phyloP scores from a whole-genome alignment of 2,888 invertebrate genomes.

The Andrena praecox region DNA sequence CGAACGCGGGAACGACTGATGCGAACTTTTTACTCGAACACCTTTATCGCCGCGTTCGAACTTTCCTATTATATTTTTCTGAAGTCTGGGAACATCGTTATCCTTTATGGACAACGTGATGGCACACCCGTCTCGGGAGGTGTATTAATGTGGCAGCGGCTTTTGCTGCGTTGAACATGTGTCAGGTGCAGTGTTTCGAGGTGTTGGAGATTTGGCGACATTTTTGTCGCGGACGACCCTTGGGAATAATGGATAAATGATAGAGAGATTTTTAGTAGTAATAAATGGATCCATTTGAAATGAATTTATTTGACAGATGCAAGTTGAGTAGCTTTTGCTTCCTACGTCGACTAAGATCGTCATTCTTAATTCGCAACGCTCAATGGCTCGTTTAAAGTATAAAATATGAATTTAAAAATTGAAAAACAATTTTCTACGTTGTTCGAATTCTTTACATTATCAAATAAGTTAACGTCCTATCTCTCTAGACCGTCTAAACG shows the following conservation, averaged over 20 bases:
- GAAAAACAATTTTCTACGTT: no score
- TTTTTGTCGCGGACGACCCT: not conserved
- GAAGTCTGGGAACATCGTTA: conserved; percentile 11
- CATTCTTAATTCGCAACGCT: no score
- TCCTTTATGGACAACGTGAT: conserved; percentile 21
- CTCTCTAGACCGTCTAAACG: no score
- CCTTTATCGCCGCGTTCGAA: conserved; percentile 30
- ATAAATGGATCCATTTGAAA: not conserved
- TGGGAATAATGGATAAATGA: not conserved
- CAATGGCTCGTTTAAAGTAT: no score
- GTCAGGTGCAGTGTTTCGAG: not conserved
- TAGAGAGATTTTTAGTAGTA: not conserved
- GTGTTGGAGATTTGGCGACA: not conserved
- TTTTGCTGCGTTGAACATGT: not conserved
- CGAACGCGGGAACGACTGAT: conserved; percentile 27
- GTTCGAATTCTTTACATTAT: no score
- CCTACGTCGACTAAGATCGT: no score
- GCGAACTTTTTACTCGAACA: conserved; percentile 45
- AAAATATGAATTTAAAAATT: no score
- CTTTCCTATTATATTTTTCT: conserved; percentile 44
- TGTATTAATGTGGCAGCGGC: conserved; percentile 5
- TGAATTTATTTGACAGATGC: no score
- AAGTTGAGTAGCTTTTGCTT: no score
- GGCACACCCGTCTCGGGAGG: not conserved
- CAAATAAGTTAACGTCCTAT: no score